Evolutionary conservation across 2,797 vertebrate genomes (phyloP).

Genomic region (Eulemur rubriventer): DNA sequence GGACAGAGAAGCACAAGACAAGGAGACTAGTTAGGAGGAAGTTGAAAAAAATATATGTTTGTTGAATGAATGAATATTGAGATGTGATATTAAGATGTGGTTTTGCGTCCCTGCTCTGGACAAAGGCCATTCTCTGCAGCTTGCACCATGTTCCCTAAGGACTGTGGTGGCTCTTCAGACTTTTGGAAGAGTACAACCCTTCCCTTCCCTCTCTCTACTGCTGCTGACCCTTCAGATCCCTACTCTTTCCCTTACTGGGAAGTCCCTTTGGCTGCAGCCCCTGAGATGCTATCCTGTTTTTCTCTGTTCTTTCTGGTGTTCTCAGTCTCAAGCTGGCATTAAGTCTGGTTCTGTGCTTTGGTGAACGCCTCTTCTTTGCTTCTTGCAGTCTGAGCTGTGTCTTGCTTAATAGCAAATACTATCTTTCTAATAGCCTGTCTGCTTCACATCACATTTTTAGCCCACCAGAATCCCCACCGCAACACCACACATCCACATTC

Average conservation of each 20-base stretch:
- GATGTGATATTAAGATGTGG: neutral
- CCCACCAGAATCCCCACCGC: neutral
- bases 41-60: neutral
- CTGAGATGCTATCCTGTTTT: neutral
- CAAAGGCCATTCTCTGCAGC: neutral
- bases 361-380: neutral
- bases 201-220: neutral
- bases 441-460: neutral
- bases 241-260: neutral
- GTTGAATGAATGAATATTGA: neutral
- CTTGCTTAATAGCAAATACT: neutral
- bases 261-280: neutral
- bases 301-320: neutral
- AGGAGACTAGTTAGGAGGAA: neutral
- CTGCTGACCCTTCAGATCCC: neutral
- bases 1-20: neutral
- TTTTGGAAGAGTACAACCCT: neutral
- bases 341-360: neutral
- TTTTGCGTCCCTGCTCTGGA: neutral
- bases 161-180: neutral
- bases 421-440: neutral
- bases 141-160: neutral
- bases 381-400: neutral
- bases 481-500: neutral
- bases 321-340: neutral